Base-by-base conservation (phyloP, 2,797 vertebrate species). In the Gallinago stenura region DNA sequence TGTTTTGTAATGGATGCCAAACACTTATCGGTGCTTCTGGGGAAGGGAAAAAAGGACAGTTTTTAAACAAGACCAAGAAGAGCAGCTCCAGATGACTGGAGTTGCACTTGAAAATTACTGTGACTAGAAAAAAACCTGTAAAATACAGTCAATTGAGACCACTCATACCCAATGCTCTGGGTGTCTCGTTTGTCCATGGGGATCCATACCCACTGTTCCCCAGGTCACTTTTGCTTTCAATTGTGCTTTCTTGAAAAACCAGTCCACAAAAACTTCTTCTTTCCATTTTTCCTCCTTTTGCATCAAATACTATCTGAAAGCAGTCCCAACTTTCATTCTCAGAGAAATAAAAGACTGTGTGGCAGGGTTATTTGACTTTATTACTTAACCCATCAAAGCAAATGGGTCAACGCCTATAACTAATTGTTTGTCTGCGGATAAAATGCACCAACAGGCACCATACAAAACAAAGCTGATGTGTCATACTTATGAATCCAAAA, bases 391-490 rank as follows among this genome's bases (percentile, higher is more conserved):
- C 43, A 65, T 14, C 22, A 58, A 71, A 83, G 37, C 19, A 81
- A 87, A 65, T 0, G 10, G 35, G 26, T 45, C 58, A 93, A 89
- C 45, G 62, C 53, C 81, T 45, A 75, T 22, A 86, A 81, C 26
- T 21, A 58, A 43, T 53, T 83, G 83, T 90, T 50, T 39, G 3
- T 69, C 17, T 39, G 35, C 58, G 57, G 61, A 78, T 11, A 91
- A 93, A 89, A 86, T 46, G 82, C 17, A 89, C 87, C 72, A 92
- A 91, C 83, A 85, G 87, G 87, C 87, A 93, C 72, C 69, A 78
- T 7, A 33, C 7, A 79, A 87, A 94, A 91, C 91, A 95, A 91
- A 90, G 77, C n/a, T 20, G 25, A 84, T 84, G 35, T 94, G 85
- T 94, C 70, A n/a, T 28, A 33, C 15, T 79, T 83, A 68, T 5